A percentile compares a stretch with the other conserved stretches of the same genome.
Conservation (phyloP, 2,888 invertebrate species). For the Caenorhabditis sp. region DNA sequence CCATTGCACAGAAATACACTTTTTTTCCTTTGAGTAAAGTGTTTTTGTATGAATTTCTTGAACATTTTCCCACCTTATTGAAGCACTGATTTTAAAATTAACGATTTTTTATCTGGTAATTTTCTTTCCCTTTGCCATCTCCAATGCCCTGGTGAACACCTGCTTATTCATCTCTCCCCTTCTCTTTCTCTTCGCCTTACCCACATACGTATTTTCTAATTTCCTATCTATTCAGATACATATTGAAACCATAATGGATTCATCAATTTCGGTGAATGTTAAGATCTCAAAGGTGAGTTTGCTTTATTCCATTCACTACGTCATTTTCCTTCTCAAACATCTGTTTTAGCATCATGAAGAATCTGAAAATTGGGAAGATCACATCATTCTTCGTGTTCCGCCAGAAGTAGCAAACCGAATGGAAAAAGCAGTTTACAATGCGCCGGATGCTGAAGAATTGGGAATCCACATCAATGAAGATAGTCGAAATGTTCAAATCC, state of each 20-base stretch:
- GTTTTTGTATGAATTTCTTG: too few relatives aligned
- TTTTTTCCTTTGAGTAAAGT: too few relatives aligned
- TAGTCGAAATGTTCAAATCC: slow-evolving; percentile 21
- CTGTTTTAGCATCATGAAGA: slow-evolving; percentile 26
- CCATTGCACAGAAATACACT: too few relatives aligned
- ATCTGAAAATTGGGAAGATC: slow-evolving; percentile 22
- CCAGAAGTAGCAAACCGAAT: slow-evolving; percentile 12
- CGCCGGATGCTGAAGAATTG: slow-evolving; percentile 1
- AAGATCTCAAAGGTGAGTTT: slow-evolving; percentile 22
- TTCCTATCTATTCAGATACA: neutral
- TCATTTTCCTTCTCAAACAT: neutral
- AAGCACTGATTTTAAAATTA: too few relatives aligned
- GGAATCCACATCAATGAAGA: slow-evolving; percentile 20
- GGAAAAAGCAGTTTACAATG: slow-evolving; percentile 17
- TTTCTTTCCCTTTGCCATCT: too few relatives aligned
- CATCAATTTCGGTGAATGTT: slow-evolving; percentile 4
- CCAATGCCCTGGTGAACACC: too few relatives aligned
- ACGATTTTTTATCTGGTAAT: too few relatives aligned
- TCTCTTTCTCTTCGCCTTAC: too few relatives aligned
- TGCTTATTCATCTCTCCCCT: too few relatives aligned
- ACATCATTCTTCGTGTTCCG: slow-evolving; percentile 38
- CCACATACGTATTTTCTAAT: too few relatives aligned
- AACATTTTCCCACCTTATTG: too few relatives aligned
- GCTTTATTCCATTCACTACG: neutral
- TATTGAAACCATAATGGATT: neutral